Evolutionary conservation across 64 coral and sea anemone species (phyloP).

Genomic region (Pachyseris speciosa): DNA sequence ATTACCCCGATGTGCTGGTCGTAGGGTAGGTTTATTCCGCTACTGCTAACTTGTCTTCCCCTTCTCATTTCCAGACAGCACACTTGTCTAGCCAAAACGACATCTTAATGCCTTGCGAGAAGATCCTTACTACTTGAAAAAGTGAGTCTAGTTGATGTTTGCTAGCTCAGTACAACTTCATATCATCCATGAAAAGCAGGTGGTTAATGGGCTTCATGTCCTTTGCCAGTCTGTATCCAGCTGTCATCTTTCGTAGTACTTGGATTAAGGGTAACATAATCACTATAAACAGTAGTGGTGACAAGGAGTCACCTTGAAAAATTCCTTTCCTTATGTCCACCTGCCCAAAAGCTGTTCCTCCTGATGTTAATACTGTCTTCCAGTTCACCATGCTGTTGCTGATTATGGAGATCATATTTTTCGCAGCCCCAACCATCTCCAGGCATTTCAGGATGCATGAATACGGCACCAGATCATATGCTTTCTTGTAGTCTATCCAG

Average conservation of each 20-base stretch:
- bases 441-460: too few relatives aligned
- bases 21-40: conserved; percentile 23
- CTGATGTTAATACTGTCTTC: not conserved
- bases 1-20: not conserved
- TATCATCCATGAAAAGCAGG: not conserved
- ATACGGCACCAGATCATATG: too few relatives aligned
- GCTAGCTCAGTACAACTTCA: conserved; percentile 21
- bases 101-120: conserved; percentile 4
- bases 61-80: not conserved
- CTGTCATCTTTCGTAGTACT: too few relatives aligned
- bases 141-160: not conserved
- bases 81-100: not conserved
- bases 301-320: conserved; percentile 11
- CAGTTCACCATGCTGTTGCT: too few relatives aligned
- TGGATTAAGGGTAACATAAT: too few relatives aligned
- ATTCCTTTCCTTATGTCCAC: not conserved
- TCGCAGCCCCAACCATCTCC: too few relatives aligned
- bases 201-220: conserved; percentile 4
- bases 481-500: not conserved
- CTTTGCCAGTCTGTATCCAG: conserved; percentile 3
- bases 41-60: conserved; percentile 34
- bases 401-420: too few relatives aligned
- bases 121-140: conserved; percentile 13
- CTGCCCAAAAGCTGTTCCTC: not conserved
- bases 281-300: not conserved